Evolutionary conservation across 2,113 vertebrate genomes (phyloP), one percentile per base, ranked within the genome.

Genomic region (Misgurnus anguillicaudatus): DNA sequence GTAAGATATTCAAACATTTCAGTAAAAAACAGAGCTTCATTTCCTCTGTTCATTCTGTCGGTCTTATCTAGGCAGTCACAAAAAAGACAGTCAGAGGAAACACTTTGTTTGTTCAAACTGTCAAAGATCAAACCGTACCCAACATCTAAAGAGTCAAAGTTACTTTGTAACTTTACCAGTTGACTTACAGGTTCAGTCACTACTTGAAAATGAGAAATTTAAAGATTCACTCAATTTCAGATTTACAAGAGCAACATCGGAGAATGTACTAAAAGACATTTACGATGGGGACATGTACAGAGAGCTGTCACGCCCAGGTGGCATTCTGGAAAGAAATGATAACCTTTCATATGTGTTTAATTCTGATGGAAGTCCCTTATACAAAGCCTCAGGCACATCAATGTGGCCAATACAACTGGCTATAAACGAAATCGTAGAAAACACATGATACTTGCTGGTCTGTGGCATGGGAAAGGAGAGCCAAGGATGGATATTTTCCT

Each of bases 341-440:
- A 70, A 62, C 5, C 42, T 78, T 60, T 78, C 62, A 6, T 51
- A 77, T 16, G 42, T 24, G 19, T 77, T 77, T 24, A 72, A 63
- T 79, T 79, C 57, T 36, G 58, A 79, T 62, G 67, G 67, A 17
- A 71, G 55, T 45, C 77, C 77, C 11, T 65, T 79, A 21, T 79
- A 70, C 45, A 79, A 72, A 51, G 57, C 42, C 36, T 60, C 77
- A 10, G 60, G 42, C 19, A 38, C 60, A 42, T 79, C 66, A 38
- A 51, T 72, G 14, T 72, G 77, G 67, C 57, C 67, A 66, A 79
- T 79, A 31, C 39, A 79, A 19, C 41, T 63, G 11, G 45, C 60
- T 58, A 38, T 72, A n/a, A 72, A 72, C 39, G 24, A 72, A 63
- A 42, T 39, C 36, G 41, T 10, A 21, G 36, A 47, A 70, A 78